Evolutionary conservation across 2,888 invertebrate species (phyloP), one percentile per base, ranked within the genome.

Genomic region (Mythimna ferrago): DNA sequence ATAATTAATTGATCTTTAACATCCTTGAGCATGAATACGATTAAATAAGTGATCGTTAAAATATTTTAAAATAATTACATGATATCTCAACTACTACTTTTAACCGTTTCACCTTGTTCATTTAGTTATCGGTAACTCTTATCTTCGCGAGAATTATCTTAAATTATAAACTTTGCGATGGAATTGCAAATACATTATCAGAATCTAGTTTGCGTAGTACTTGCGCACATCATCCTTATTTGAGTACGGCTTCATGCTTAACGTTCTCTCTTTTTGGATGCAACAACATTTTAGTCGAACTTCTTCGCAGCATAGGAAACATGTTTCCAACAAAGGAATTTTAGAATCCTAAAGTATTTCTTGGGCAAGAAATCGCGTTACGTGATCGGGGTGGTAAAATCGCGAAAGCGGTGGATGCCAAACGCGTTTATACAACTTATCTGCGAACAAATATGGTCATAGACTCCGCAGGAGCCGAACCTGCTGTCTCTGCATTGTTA

Each of bases 351-450:
- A 80, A 82, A 87, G 88, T 88, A 88, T 91, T 89, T 89, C 90
- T 87, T 80, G 79, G 75, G 85, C 88, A 90, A 92, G 92, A 93
- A 92, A 89, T 88, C 86, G 67, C 80, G 71, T 83, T 88, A 93
- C 93, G 93, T 93, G 93, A 91, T 87, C 89, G 80, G 92, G 84
- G 86, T 92, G 83, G 88, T 82, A 89, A 90, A 91, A 87, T 87
- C 71, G 82, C 85, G 85, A 87, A 87, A 90, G 88, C 87, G 82
- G 86, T 84, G 86, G 85, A 89, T 89, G 82, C 90, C 89, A 82
- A 87, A 89, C 87, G 88, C 88, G 92, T 91, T 89, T 89, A 81
- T 86, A 88, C 88, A 86, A 85, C 81, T 89, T 89, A 86, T 86
- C 87, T 80, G 69, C 66, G 70, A 78, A 83, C 93, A 77, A 87